phyloP scores from a whole-genome alignment of 1,140 invertebrate species.

The Drosophila saltans region DNA sequence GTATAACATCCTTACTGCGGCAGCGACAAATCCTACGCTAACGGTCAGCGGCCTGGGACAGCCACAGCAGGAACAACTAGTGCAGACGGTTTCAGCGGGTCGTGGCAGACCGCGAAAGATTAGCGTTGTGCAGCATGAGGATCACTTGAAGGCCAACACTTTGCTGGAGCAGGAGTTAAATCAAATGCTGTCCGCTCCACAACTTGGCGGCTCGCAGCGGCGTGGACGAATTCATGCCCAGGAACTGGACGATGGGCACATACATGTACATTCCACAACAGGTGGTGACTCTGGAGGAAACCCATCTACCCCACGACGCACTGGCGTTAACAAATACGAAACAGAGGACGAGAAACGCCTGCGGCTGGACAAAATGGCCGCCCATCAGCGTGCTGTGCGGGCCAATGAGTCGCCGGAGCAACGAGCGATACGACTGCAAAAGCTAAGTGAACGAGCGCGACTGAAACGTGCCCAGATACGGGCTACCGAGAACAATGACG shows the following conservation, averaged over 20 bases:
- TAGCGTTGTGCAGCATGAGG: constrained; percentile 45
- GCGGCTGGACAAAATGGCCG: constrained; percentile 82
- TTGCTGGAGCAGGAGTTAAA: constrained; percentile 77
- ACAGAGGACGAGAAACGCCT: constrained; percentile 79
- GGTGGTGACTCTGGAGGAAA: constrained; percentile 48
- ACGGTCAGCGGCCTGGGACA: constrained; percentile 45
- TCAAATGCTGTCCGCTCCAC: constrained; percentile 74
- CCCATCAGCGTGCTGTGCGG: constrained; percentile 78
- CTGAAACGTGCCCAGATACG: constrained; percentile 76
- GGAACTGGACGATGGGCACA: constrained; percentile 51
- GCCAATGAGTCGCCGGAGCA: constrained; percentile 85
- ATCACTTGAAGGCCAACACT: constrained; percentile 70
- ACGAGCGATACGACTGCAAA: constrained; percentile 83
- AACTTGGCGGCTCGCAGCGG: constrained; percentile 46
- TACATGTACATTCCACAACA: constrained; percentile 76
- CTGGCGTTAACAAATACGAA: constrained; percentile 71
- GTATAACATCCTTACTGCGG: constrained; percentile 65
- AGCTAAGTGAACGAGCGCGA: constrained; percentile 78
- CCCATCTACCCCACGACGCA: constrained; percentile 55
- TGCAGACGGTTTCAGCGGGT: constrained; percentile 68
- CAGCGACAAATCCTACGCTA: constrained; percentile 56
- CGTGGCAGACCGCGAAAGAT: constrained; percentile 75
- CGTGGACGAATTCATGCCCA: constrained; percentile 39
- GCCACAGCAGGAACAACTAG: constrained; percentile 37
- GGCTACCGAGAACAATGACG: constrained; percentile 74